A percentile compares a stretch with the other conserved stretches of the same genome.
These are phyloP conservation scores for Macrotis lagotis DNA, from an alignment of 2,113 vertebrate genomes.

Conservation along the genomic window DNA sequence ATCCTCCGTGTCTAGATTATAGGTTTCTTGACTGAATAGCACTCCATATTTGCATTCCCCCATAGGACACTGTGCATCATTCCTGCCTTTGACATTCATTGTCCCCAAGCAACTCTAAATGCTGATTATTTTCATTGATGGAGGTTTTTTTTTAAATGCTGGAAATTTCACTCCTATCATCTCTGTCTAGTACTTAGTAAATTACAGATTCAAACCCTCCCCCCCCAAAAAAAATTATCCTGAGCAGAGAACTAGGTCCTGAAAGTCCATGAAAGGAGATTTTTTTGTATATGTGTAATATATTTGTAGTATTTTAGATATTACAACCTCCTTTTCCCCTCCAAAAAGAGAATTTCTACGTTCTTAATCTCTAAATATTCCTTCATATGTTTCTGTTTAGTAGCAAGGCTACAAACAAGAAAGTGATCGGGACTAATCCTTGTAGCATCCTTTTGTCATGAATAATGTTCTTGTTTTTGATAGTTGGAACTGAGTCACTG, in stretches of 20 bases:
- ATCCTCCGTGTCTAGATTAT: neutral
- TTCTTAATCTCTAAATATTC: constrained; percentile 19
- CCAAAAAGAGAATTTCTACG: neutral
- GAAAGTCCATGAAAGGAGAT: neutral
- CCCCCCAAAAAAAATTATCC: neutral
- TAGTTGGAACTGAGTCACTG: constrained; percentile 16
- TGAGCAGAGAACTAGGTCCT: neutral
- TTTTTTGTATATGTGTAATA: neutral
- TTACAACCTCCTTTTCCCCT: neutral
- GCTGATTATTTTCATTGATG: neutral
- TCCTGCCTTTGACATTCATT: neutral
- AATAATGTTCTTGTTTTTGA: constrained; percentile 11
- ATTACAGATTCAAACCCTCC: neutral
- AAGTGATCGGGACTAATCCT: neutral
- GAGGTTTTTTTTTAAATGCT: neutral
- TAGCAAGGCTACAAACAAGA: neutral
- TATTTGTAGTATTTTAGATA: too few relatives aligned
- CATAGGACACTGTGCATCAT: neutral
- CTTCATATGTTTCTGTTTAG: constrained; percentile 16
- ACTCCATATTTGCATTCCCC: neutral
- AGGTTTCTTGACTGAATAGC: neutral
- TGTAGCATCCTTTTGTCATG: neutral
- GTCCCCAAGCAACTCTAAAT: neutral
- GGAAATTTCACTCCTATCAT: neutral
- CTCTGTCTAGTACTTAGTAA: neutral